Conservation (phyloP, 1,140 invertebrate genomes). For the Tyrophagus putrescentiae region DNA sequence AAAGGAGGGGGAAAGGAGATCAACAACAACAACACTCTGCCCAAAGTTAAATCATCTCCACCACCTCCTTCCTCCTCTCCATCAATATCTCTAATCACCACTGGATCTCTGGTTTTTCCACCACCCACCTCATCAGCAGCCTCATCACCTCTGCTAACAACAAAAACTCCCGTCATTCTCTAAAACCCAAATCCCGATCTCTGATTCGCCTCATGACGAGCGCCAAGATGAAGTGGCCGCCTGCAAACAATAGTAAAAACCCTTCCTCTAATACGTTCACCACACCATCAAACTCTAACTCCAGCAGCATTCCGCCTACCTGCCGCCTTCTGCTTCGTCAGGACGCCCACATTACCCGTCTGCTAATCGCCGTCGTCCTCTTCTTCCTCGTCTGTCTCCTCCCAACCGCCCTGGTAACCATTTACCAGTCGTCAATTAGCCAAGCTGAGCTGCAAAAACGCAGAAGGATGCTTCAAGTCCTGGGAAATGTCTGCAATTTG, state of each 20-base stretch:
- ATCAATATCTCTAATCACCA: too few relatives aligned
- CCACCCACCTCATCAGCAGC: too few relatives aligned
- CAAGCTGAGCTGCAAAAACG: conserved; percentile 32
- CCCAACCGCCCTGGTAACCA: conserved; percentile 45
- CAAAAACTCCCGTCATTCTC: too few relatives aligned
- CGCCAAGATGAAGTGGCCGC: neutral
- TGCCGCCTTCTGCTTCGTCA: conserved; percentile 31
- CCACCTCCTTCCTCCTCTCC: too few relatives aligned
- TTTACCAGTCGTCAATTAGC: conserved; percentile 37
- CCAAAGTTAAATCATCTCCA: neutral
- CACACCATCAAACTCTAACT: neutral
- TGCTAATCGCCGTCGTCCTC: conserved; percentile 55
- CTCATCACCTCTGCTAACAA: too few relatives aligned
- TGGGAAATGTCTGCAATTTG: conserved; percentile 57
- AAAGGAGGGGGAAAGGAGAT: too few relatives aligned
- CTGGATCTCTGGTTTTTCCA: too few relatives aligned
- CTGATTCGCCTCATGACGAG: neutral
- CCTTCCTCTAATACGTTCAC: neutral
- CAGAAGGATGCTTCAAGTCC: conserved; percentile 37
- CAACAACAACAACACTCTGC: too few relatives aligned
- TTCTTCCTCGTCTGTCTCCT: conserved; percentile 56
- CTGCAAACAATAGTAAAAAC: neutral
- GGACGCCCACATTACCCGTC: conserved; percentile 55
- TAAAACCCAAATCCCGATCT: neutral
- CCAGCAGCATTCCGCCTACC: neutral